phyloP scores from a whole-genome alignment of 2,113 vertebrate genomes.

The Lutjanus erythropterus region DNA sequence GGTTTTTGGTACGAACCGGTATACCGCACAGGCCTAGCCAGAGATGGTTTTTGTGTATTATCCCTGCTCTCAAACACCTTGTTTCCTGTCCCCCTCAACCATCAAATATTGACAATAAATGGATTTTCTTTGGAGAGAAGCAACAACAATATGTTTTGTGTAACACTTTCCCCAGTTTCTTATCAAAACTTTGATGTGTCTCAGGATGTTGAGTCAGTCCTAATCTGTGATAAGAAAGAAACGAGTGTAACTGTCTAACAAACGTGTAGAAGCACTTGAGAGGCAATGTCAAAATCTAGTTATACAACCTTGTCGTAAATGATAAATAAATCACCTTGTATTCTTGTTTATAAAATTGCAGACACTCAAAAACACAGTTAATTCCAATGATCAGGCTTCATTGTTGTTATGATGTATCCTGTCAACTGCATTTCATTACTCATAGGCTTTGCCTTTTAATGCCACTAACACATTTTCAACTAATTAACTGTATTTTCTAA shows the following conservation, averaged over 20 bases:
- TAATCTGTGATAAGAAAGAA: conserved; percentile 2
- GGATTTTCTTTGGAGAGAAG: not conserved
- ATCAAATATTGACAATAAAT: not conserved
- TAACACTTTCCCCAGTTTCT: not conserved
- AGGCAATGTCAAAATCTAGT: too few relatives aligned
- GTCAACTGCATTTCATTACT: conserved; percentile 62
- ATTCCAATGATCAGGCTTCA: conserved; percentile 27
- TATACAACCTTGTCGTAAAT: too few relatives aligned
- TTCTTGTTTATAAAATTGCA: not conserved
- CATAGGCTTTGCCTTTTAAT: conserved; percentile 38
- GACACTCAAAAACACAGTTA: not conserved
- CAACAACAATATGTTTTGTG: not conserved
- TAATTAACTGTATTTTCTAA: conserved; percentile 58
- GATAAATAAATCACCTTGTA: too few relatives aligned
- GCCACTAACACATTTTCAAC: conserved; percentile 49
- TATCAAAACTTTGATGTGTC: not conserved
- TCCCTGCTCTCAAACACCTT: too few relatives aligned
- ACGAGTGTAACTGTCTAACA: not conserved
- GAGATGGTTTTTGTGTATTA: not conserved
- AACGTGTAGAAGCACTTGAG: not conserved
- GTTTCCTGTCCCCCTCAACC: not conserved
- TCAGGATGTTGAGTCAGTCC: not conserved
- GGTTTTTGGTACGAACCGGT: too few relatives aligned
- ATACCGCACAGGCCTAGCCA: not conserved
- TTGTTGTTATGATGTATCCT: conserved; percentile 30